phyloP scores from a whole-genome alignment of 2,113 vertebrate genomes.

The Acanthisitta chloris region DNA sequence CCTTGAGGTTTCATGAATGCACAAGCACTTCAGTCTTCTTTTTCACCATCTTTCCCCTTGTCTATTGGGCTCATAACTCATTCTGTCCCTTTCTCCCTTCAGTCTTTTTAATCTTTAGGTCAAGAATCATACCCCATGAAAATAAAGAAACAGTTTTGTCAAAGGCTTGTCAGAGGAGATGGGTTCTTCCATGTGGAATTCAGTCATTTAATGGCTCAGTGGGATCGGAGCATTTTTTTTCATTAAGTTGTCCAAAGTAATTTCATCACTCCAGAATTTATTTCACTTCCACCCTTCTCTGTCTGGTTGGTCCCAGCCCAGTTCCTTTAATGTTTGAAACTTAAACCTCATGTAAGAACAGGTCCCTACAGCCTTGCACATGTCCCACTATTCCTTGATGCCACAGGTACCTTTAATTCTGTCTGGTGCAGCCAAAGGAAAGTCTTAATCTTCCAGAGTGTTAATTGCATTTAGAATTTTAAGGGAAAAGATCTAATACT shows the following conservation, averaged over 20 bases:
- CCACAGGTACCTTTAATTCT: accelerated
- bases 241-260: slow-evolving; percentile 60
- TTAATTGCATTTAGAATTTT: not conserved
- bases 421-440: not conserved
- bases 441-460: not conserved
- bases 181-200: slow-evolving; percentile 59
- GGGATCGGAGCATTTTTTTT: slow-evolving; percentile 13
- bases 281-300: not conserved
- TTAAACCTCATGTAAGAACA: not conserved
- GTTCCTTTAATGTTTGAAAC: not conserved
- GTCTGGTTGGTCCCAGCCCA: not conserved
- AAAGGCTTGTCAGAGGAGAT: not conserved
- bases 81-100: not conserved
- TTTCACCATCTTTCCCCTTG: not conserved
- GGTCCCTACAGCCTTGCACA: not conserved
- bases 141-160: slow-evolving; percentile 30
- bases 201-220: slow-evolving; percentile 36
- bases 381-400: not conserved
- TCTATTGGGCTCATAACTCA: accelerated
- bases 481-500: not conserved
- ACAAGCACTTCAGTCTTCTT: not conserved
- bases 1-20: not conserved
- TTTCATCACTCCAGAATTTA: slow-evolving; percentile 38
- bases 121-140: not conserved
- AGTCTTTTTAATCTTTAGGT: not conserved